Evolutionary conservation across 2,888 invertebrate species (phyloP), one percentile per base, ranked within the genome.

Genomic region (Drosophila testacea): DNA sequence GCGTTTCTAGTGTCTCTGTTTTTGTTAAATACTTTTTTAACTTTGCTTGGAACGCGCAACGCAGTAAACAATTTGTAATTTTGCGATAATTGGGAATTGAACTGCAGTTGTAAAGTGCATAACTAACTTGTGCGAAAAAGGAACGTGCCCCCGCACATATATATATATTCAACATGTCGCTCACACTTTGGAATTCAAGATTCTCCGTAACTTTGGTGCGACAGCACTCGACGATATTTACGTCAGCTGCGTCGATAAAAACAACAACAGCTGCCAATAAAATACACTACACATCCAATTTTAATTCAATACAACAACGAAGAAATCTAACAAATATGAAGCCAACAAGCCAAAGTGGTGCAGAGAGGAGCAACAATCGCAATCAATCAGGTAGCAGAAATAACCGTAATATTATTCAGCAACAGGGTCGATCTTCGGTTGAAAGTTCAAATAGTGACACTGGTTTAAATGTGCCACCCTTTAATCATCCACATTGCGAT

Each of bases 151-250:
- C 56, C 48, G 28, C 13, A 47, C 36, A 30, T 59, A 38, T 41
- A 57, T 34, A 51, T 32, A 67, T 42, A 51, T 10, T 59, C 44
- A 67, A 52, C 6, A 85, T 78, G 85, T 90, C 90, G 86, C 84
- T 91, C 60, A 89, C 86, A 52, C 68, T 91, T 71, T 90, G 91
- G 91, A 92, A 89, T 83, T 87, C 86, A 39, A 84, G 88, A 77
- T 83, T 82, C 60, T 81, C 82, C 41, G 70, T 92, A 65, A 89
- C 89, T 52, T 67, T 92, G 42, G 59, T 82, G 34, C 89, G 90
- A 36, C 88, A 86, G 81, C 83, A 83, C 62, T 68, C 84, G 34
- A 74, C 77, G 79, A 70, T 81, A 42, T 76, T 83, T 61, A 76
- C 77, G 72, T 86, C 89, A 71, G 55, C 47, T 52, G 60, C 62